Evolutionary conservation across 2,113 vertebrate genomes (phyloP), one percentile per base, ranked within the genome.

Genomic region (Coregonus clupeaformis): DNA sequence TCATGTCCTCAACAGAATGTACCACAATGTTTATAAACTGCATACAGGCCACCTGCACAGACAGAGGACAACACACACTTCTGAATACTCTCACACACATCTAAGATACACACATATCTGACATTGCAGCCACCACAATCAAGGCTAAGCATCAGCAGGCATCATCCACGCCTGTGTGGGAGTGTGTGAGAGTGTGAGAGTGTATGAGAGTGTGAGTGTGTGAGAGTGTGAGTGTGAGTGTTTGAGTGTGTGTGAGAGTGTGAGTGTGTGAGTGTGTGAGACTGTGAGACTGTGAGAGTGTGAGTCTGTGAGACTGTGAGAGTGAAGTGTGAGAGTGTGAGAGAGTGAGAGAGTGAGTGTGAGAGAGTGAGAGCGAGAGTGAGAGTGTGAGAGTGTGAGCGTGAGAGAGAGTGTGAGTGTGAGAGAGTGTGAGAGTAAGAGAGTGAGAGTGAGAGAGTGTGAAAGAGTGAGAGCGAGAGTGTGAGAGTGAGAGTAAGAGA

Each of bases 21-120:
- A 99, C 98, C 75, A 99, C 98, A 0, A 99, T 99, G 89, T 99
- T 99, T 85, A 99, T 98, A 87, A 99, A 99, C 93, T 99, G 98
- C 98, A 99, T 99, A 71, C 97, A 99, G 29, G 98, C 98, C 91
- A 99, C 98, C 98, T 99, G 89, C 6, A 27, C 25, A 67, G 24
- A 76, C 16, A 42, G 24, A 16, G 20, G 29, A 76, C 27, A 65
- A 27, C 47, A 9, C 47, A n/a, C n/a, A n/a, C n/a, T n/a, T n/a
- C n/a, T n/a, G n/a, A n/a, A n/a, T n/a, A n/a, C n/a, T n/a, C n/a
- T n/a, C n/a, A n/a, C n/a, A 25, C 25, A 67, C 47, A 14, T 68
- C 24, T n/a, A 69, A 49, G 16, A 63, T 55, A 55, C 52, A 4
- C 52, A 55, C 13, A 55, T 55, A 55, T 55, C 52, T 55, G 52